Percentiles rank a stretch among this genome's conserved stretches.
These are phyloP conservation scores for Eristalinus sepulchralis DNA, from an alignment of 2,888 invertebrate species.

Conservation along the genomic window DNA sequence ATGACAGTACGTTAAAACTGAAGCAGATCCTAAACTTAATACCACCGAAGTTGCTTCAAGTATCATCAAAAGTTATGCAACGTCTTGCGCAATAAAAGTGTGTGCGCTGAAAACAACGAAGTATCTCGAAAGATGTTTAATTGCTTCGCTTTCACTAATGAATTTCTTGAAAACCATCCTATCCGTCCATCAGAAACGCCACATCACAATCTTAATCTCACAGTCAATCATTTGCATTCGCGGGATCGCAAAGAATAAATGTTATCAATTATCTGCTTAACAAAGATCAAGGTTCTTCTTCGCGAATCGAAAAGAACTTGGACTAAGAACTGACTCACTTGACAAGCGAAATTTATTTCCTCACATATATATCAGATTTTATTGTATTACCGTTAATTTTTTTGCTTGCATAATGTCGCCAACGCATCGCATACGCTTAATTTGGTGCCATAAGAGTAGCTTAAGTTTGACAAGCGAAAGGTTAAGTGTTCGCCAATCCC, in stretches of 20 bases:
- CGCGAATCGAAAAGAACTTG: no score
- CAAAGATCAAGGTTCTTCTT: not conserved
- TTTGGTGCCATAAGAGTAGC: not conserved
- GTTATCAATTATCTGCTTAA: not conserved
- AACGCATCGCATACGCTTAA: not conserved
- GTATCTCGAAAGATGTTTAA: not conserved
- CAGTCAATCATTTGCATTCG: not conserved
- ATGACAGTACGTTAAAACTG: not conserved
- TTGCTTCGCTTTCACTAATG: not conserved
- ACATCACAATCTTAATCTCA: not conserved
- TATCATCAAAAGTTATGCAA: not conserved
- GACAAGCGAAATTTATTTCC: not conserved
- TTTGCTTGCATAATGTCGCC: not conserved
- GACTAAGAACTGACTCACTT: not conserved
- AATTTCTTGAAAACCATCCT: not conserved
- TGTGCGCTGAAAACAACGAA: not conserved
- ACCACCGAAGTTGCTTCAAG: not conserved
- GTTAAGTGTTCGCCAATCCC: constrained; percentile 2
- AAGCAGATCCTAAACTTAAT: not conserved
- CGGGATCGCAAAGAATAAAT: not conserved
- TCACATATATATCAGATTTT: not conserved
- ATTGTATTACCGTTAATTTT: not conserved
- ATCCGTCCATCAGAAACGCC: not conserved
- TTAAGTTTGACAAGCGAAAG: not conserved
- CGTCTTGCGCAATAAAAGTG: not conserved